Evolutionary conservation across 2,797 vertebrate genomes (phyloP).

Genomic region (Selene dorsalis): DNA sequence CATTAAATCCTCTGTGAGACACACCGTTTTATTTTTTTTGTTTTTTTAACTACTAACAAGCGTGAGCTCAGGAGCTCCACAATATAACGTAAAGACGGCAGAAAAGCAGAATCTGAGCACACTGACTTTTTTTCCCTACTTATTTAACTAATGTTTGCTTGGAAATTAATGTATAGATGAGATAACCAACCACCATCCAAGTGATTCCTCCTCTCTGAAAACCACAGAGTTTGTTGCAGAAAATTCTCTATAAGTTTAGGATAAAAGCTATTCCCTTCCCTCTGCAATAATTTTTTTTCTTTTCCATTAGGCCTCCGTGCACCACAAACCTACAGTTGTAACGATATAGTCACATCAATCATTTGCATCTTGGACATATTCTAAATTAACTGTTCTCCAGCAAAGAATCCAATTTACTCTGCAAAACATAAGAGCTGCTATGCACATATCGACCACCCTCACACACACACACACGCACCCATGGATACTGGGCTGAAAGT

Average conservation of each 20-base stretch:
- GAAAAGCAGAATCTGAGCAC: conserved; percentile 24
- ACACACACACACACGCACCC: conserved; percentile 65
- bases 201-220: conserved; percentile 36
- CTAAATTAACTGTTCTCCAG: conserved; percentile 83
- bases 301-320: conserved; percentile 56
- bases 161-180: conserved; percentile 54
- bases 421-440: conserved; percentile 81
- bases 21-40: conserved; percentile 58
- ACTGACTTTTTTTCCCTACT: too few relatives aligned
- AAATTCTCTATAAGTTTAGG: conserved; percentile 44
- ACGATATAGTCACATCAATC: conserved; percentile 82
- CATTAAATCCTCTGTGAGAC: conserved; percentile 79
- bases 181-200: conserved; percentile 42
- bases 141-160: conserved; percentile 5
- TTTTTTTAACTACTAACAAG: conserved; percentile 58
- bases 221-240: conserved; percentile 30
- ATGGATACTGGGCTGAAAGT: conserved; percentile 75
- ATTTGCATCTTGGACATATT: conserved; percentile 84
- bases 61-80: conserved; percentile 43
- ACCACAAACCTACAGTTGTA: conserved; percentile 65
- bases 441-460: conserved; percentile 80
- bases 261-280: conserved; percentile 57
- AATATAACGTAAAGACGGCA: conserved; percentile 44
- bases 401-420: conserved; percentile 83
- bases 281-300: conserved; percentile 32